Evolutionary conservation across 2,113 vertebrate species (phyloP), one percentile per base, ranked within the genome.

Genomic region (Prinia subflava): DNA sequence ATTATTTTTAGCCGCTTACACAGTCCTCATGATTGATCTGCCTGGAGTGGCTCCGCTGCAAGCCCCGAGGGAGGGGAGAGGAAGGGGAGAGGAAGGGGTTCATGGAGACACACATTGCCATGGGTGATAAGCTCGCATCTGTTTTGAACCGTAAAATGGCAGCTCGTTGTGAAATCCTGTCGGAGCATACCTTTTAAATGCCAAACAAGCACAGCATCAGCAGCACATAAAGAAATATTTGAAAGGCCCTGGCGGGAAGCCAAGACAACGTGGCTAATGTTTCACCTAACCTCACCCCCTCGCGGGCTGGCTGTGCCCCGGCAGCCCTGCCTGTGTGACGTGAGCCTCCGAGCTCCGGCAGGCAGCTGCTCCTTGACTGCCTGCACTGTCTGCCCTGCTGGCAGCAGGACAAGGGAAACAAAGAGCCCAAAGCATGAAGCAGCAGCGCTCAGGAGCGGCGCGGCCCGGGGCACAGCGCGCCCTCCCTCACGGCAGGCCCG

Each of bases 201-300:
- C 97, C 97, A 97, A 97, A 95, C 95, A 94, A 97, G 91, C 96
- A 78, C 77, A 89, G 90, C 67, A 95, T 85, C 86, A 46, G 80
- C 97, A 95, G 95, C 94, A 95, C 97, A 98, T 96, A 98, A 97
- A 98, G 98, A 96, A 98, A 97, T 97, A 96, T 97, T 97, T 98
- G 98, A 97, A 97, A 96, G 97, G 94, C 83, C 55, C 84, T 97
- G 98, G 97, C 92, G 78, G 63, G 39, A 67, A 83, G 96, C 97
- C 98, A 98, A 92, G 94, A 87, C 95, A 90, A 93, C 44, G 10
- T 75, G 95, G 98, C 97, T 98, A 98, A 98, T 97, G 91, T 97
- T 98, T 98, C 96, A 98, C 98, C 97, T 97, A 98, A 97, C 89
- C 97, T 98, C 97, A 94, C 95, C 93, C 83, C 7, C 28, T 89